Evolutionary conservation across 1,140 invertebrate species (phyloP).

Genomic region (Samia ricini): DNA sequence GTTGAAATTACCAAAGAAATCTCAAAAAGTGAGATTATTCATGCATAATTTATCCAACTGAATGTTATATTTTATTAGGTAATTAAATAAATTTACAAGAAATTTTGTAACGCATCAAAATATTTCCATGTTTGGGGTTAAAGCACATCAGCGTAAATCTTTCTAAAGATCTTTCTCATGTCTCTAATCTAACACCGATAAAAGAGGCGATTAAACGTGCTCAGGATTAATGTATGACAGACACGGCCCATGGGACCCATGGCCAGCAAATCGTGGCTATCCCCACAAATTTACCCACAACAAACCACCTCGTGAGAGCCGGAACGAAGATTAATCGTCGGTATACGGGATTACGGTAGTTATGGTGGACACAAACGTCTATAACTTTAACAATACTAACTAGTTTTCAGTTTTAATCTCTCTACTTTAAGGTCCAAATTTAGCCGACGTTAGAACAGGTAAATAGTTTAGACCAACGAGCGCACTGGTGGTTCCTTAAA

Average conservation of each 20-base stretch:
- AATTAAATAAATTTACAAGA: background rate
- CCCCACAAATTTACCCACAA: constrained; percentile 62
- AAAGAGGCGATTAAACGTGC: constrained; percentile 42
- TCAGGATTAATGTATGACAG: constrained; percentile 47
- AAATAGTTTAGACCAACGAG: constrained; percentile 24
- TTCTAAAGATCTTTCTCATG: constrained; percentile 10
- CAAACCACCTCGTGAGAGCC: constrained; percentile 53
- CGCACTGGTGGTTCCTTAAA: constrained; percentile 26
- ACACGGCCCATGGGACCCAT: constrained; percentile 45
- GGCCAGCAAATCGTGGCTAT: constrained; percentile 53
- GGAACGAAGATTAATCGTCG: constrained; percentile 70
- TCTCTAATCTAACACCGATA: constrained; percentile 33
- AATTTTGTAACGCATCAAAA: background rate
- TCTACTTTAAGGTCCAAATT: constrained; percentile 19
- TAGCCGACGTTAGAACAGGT: background rate
- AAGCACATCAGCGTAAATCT: constrained; percentile 6
- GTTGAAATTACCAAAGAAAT: background rate
- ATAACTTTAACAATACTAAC: constrained; percentile 18
- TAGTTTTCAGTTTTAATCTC: constrained; percentile 19
- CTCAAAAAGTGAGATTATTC: background rate
- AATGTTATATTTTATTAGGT: background rate
- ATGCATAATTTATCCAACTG: background rate
- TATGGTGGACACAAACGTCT: constrained; percentile 34
- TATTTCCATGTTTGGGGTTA: constrained; percentile 6
- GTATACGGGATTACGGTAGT: constrained; percentile 57